Evolutionary conservation across 2,113 vertebrate genomes (phyloP).

Genomic region (Tympanuchus pallidicinctus): DNA sequence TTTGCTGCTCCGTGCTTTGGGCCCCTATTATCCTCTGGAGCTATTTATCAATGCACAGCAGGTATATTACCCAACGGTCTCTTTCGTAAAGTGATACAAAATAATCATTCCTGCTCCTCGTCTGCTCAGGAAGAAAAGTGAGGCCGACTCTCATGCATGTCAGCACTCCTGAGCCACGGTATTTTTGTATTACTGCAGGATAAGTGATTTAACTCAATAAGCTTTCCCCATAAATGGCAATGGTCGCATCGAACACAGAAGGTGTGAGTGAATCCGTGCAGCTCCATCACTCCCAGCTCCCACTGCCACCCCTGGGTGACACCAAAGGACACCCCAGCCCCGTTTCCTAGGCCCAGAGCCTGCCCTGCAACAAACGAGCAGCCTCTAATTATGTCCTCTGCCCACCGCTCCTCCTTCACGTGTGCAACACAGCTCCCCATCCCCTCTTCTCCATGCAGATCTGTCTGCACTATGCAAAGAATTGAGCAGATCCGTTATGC

Average conservation of each 20-base stretch:
- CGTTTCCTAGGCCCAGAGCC: no score
- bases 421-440: accelerated
- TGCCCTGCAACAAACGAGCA: neutral
- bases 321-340: neutral
- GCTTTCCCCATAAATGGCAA: neutral
- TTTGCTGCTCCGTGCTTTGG: constrained; percentile 10
- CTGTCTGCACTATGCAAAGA: neutral
- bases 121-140: constrained; percentile 39
- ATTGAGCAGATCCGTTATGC: neutral
- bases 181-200: neutral
- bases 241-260: neutral
- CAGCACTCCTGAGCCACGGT: neutral
- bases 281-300: neutral
- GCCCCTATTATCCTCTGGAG: constrained; percentile 51
- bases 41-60: constrained; percentile 55
- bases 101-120: constrained; percentile 33
- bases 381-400: neutral
- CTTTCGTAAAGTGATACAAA: constrained; percentile 3
- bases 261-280: neutral
- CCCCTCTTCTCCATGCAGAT: accelerated
- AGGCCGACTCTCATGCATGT: neutral
- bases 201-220: constrained; percentile 51
- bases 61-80: constrained; percentile 48
- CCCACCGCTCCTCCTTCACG: neutral
- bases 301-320: neutral